Evolutionary conservation across 2,888 invertebrate species (phyloP).

Genomic region (Drosophila dives): DNA sequence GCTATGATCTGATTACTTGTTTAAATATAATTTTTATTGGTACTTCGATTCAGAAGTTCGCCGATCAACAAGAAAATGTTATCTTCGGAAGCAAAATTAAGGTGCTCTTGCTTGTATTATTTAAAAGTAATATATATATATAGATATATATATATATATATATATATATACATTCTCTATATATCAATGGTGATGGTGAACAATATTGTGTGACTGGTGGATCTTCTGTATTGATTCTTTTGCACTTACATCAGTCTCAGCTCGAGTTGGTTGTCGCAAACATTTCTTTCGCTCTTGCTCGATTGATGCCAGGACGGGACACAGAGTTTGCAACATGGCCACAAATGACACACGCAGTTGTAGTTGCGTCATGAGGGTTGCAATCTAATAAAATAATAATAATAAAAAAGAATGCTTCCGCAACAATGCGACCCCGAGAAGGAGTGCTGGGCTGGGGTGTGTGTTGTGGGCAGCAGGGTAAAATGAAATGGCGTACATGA

Average conservation of each 20-base stretch:
- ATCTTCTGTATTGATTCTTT: not conserved
- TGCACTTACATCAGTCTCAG: not conserved
- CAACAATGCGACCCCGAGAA: constrained; percentile 35
- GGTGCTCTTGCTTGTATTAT: not conserved
- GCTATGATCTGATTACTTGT: not conserved
- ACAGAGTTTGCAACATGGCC: constrained; percentile 14
- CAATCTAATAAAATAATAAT: constrained; percentile 78
- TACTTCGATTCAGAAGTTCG: not conserved
- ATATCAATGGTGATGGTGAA: not conserved
- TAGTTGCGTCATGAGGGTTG: constrained; percentile 57
- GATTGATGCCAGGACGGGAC: constrained; percentile 26
- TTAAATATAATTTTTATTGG: not conserved
- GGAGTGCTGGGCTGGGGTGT: not conserved
- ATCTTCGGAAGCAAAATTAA: not conserved
- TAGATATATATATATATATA: too few species aligned
- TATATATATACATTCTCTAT: too few species aligned
- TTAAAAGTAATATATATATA: not conserved
- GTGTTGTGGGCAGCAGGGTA: constrained; percentile 2
- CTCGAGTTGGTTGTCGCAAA: constrained; percentile 25
- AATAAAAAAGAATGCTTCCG: constrained; percentile 57
- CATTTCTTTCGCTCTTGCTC: constrained; percentile 51
- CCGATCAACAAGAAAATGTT: not conserved
- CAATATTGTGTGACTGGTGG: not conserved
- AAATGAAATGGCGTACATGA: not conserved
- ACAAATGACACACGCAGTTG: constrained; percentile 44